These are phyloP conservation scores for Eupleurogrammus muticus DNA, from an alignment of 2,797 vertebrate species.

Conservation along the genomic window DNA sequence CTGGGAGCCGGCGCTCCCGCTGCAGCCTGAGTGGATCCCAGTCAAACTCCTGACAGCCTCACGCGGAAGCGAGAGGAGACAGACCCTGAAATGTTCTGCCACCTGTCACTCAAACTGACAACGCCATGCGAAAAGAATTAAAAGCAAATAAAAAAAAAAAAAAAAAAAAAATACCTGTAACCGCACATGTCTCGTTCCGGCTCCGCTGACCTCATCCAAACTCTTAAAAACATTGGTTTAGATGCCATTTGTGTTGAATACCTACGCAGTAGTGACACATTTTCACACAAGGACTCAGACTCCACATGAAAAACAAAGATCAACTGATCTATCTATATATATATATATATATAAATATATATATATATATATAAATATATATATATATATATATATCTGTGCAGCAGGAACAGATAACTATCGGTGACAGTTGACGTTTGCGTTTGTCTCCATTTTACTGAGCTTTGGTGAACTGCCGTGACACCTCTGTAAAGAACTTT, in stretches of 20 bases:
- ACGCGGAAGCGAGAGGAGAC: slow-evolving; percentile 79
- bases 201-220: too few species aligned
- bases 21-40: slow-evolving; percentile 83
- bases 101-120: slow-evolving; percentile 86
- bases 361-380: too few species aligned
- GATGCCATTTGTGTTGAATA: too few species aligned
- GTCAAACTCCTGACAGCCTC: slow-evolving; percentile 85
- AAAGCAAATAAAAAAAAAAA: slow-evolving; percentile 76
- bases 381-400: too few species aligned
- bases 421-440: slow-evolving; percentile 21
- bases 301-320: too few species aligned
- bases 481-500: neutral
- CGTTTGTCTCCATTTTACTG: slow-evolving; percentile 24
- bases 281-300: too few species aligned
- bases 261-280: too few species aligned
- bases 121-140: slow-evolving; percentile 80
- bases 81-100: slow-evolving; percentile 86
- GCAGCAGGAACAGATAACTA: slow-evolving; percentile 11
- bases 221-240: too few species aligned
- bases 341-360: too few species aligned
- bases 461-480: slow-evolving; percentile 17
- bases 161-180: too few species aligned
- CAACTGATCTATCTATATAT: too few species aligned
- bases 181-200: too few species aligned
- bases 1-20: slow-evolving; percentile 80